These are phyloP conservation scores for Eubasilissa regina DNA, from an alignment of 1,140 invertebrate genomes.

Conservation along the genomic window DNA sequence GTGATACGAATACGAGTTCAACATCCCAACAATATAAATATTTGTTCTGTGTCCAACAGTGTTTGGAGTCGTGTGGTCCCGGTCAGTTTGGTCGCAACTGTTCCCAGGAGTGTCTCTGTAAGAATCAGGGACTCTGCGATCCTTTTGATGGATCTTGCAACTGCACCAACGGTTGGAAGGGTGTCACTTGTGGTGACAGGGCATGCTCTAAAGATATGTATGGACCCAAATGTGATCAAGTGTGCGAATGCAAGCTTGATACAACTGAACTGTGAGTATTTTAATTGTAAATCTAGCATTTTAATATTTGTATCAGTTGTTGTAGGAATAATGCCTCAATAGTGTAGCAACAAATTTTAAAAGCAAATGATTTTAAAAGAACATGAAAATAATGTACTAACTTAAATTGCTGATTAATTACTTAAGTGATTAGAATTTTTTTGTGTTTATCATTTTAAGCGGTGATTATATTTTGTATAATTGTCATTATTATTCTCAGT, in stretches of 20 bases:
- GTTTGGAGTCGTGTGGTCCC: conserved; percentile 82
- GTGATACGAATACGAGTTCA: neutral
- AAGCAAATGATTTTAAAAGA: too few species aligned
- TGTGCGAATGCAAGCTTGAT: conserved; percentile 82
- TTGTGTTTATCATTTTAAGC: too few species aligned
- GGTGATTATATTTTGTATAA: conserved; percentile 11
- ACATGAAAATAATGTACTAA: too few species aligned
- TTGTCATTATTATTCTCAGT: conserved; percentile 64
- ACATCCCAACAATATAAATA: neutral
- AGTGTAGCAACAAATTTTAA: too few species aligned
- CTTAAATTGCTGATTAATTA: too few species aligned
- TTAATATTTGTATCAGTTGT: too few species aligned
- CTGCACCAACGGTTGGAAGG: conserved; percentile 85
- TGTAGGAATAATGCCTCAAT: too few species aligned
- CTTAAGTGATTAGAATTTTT: too few species aligned
- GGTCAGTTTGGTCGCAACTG: conserved; percentile 87
- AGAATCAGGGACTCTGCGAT: conserved; percentile 84
- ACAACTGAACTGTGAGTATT: conserved; percentile 80
- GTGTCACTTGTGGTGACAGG: conserved; percentile 78
- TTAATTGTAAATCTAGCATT: conserved; percentile 29
- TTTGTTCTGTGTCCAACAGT: conserved; percentile 70
- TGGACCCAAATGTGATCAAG: conserved; percentile 80
- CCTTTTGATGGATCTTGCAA: conserved; percentile 79
- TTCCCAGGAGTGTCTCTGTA: conserved; percentile 80
- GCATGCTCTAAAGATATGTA: conserved; percentile 79